Evolutionary conservation across 1,140 invertebrate species (phyloP).

Genomic region (Globodera rostochiensis): DNA sequence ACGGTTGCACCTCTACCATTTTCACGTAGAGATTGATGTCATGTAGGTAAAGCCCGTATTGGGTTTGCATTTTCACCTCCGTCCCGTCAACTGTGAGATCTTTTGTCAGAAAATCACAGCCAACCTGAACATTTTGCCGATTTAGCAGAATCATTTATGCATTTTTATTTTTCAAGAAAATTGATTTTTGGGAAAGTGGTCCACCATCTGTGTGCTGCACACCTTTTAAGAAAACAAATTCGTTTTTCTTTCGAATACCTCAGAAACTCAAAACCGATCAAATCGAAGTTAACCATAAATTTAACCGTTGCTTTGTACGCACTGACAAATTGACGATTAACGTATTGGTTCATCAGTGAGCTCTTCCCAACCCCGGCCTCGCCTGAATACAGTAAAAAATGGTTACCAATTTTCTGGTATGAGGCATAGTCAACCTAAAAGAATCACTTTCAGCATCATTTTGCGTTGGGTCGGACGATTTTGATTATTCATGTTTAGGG

Average conservation of each 20-base stretch:
- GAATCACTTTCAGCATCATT: slow-evolving; percentile 17
- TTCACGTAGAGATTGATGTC: too few species aligned
- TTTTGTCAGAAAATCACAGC: slow-evolving; percentile 98
- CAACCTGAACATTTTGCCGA: slow-evolving; percentile 69
- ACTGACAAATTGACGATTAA: slow-evolving; percentile 98
- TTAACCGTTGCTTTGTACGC: slow-evolving; percentile 95
- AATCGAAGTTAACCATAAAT: too few species aligned
- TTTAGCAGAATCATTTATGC: too few species aligned
- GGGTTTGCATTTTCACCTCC: slow-evolving; percentile 78
- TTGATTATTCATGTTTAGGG: too few species aligned
- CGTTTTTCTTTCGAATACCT: too few species aligned
- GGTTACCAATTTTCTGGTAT: background rate
- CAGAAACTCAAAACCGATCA: too few species aligned
- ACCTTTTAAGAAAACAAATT: too few species aligned
- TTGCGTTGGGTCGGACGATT: background rate
- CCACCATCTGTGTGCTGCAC: too few species aligned
- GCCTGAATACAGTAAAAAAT: slow-evolving; percentile 41
- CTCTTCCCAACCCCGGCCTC: slow-evolving; percentile 84
- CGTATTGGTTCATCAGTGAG: slow-evolving; percentile 99
- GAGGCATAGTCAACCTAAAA: slow-evolving; percentile 1
- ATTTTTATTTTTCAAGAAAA: too few species aligned
- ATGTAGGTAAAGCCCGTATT: too few species aligned
- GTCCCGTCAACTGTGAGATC: slow-evolving; percentile 98
- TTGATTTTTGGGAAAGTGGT: too few species aligned
- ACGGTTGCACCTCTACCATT: too few species aligned